These are phyloP conservation scores for Plodia interpunctella DNA, from an alignment of 1,140 invertebrate species.

Conservation along the genomic window DNA sequence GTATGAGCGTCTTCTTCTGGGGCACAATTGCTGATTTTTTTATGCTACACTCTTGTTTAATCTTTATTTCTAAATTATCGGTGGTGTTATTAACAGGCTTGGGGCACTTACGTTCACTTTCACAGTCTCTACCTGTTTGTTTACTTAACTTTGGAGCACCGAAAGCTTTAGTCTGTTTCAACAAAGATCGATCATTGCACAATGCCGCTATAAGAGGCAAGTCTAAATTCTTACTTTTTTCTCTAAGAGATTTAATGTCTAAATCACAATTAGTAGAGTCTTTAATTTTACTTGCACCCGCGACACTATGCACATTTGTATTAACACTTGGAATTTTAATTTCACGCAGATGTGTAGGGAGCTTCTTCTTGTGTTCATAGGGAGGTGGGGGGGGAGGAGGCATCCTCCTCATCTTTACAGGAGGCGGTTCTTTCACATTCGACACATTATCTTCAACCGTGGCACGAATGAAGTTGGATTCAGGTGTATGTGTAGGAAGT, in stretches of 20 bases:
- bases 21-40: constrained; percentile 43
- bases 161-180: constrained; percentile 91
- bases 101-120: constrained; percentile 61
- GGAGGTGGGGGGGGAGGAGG: constrained; percentile 87
- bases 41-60: constrained; percentile 55
- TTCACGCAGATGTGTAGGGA: constrained; percentile 52
- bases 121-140: constrained; percentile 62
- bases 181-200: constrained; percentile 90
- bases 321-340: constrained; percentile 36
- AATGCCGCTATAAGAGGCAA: constrained; percentile 92
- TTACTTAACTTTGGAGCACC: constrained; percentile 83
- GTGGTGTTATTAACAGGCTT: constrained; percentile 62
- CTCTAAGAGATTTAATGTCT: constrained; percentile 88
- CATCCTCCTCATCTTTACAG: constrained; percentile 80
- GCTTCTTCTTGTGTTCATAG: constrained; percentile 77
- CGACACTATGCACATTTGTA: constrained; percentile 35
- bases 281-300: constrained; percentile 46
- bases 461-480: constrained; percentile 80
- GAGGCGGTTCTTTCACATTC: constrained; percentile 79
- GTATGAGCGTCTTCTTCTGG: constrained; percentile 60
- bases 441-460: constrained; percentile 87
- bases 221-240: constrained; percentile 92
- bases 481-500: constrained; percentile 74
- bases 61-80: constrained; percentile 65
- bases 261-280: constrained; percentile 75